A percentile compares a stretch with the other conserved stretches of the same genome.
phyloP scores from a whole-genome alignment of 2,113 vertebrate genomes.

The Cavia aperea region DNA sequence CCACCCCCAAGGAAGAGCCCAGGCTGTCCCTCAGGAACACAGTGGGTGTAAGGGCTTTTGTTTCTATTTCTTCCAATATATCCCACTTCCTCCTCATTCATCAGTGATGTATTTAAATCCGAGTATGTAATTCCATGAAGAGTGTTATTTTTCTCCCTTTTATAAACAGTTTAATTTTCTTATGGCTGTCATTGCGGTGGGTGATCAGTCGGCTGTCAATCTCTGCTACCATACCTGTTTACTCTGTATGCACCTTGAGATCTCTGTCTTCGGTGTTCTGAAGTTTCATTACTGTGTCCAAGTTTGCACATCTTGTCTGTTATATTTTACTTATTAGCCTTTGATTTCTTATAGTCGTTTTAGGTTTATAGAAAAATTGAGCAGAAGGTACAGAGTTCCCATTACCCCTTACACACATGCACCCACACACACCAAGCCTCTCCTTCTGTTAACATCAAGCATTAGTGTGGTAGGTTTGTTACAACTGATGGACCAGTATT shows the following conservation, averaged over 20 bases:
- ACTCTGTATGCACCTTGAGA: neutral
- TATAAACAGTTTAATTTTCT: neutral
- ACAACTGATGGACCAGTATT: fast-evolving
- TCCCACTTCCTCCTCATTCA: fast-evolving
- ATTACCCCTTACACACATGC: fast-evolving
- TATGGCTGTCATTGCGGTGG: neutral
- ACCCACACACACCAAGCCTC: neutral
- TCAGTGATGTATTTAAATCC: fast-evolving
- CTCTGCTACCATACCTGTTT: fast-evolving
- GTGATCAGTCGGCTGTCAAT: fast-evolving
- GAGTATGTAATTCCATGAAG: neutral
- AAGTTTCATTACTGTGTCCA: fast-evolving
- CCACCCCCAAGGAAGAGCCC: neutral
- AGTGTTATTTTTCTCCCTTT: neutral
- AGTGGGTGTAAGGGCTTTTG: too few relatives aligned
- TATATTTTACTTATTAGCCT: neutral
- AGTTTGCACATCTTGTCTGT: neutral
- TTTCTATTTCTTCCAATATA: fast-evolving
- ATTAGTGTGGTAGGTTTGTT: fast-evolving
- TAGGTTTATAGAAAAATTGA: neutral
- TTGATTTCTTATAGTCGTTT: neutral
- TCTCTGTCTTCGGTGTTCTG: too few relatives aligned
- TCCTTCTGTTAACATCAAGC: too few relatives aligned
- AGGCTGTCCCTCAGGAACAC: fast-evolving
- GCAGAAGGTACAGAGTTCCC: neutral